A percentile compares a stretch with the other conserved stretches of the same genome.
These are phyloP conservation scores for Myrmophylax atrothorax DNA, from an alignment of 2,113 vertebrate species.

Conservation along the genomic window DNA sequence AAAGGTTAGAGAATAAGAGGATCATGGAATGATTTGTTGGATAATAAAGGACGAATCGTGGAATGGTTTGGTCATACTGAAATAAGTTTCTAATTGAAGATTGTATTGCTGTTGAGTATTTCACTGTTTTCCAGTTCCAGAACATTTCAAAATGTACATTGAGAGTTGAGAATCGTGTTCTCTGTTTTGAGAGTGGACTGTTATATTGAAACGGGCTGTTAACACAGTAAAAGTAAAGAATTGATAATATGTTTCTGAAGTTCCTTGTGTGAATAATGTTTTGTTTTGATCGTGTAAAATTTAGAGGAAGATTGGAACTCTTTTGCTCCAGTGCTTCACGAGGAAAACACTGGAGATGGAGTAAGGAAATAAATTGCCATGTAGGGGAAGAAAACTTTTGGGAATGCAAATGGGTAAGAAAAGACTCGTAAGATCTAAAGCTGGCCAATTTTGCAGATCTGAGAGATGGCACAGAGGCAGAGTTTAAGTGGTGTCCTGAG, in stretches of 20 bases:
- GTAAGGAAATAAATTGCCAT: background rate
- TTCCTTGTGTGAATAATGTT: background rate
- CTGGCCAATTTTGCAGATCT: background rate
- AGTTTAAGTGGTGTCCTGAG: background rate
- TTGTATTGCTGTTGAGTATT: background rate
- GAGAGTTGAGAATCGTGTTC: background rate
- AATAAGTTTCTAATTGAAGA: background rate
- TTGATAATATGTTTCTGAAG: background rate
- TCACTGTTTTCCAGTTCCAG: background rate
- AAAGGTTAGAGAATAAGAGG: background rate
- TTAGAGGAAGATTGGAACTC: background rate
- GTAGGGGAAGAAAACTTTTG: background rate
- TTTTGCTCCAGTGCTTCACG: background rate
- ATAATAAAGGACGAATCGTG: background rate
- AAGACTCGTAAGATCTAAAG: background rate
- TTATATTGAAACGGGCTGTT: background rate
- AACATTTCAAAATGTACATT: background rate
- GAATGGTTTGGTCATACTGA: background rate
- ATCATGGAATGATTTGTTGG: background rate
- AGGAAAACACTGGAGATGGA: background rate
- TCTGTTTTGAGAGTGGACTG: background rate
- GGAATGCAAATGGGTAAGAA: background rate
- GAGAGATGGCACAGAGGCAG: background rate
- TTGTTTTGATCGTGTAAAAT: background rate
- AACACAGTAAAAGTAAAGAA: slow-evolving; percentile 2